phyloP scores from a whole-genome alignment of 2,888 invertebrate species.

The Caenorhabditis plicata region DNA sequence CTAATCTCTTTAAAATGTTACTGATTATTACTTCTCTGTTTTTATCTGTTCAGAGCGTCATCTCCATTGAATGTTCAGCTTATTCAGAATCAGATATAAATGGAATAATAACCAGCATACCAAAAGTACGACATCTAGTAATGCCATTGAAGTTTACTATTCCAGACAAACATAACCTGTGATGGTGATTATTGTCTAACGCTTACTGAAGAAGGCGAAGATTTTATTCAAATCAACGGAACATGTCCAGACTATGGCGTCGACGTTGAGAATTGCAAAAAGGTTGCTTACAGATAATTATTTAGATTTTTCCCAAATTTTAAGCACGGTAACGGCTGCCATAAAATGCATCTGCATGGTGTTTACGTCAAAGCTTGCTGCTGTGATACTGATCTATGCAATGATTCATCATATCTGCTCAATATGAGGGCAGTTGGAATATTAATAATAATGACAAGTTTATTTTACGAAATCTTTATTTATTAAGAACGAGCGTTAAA shows the following conservation, averaged over 20 bases:
- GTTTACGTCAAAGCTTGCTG: constrained; percentile 26
- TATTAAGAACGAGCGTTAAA: too few species aligned
- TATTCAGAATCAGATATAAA: constrained; percentile 11
- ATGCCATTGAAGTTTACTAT: neutral
- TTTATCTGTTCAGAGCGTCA: neutral
- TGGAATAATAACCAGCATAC: constrained; percentile 5
- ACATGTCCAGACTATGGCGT: constrained; percentile 15
- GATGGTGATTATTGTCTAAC: constrained; percentile 20
- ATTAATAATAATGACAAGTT: constrained; percentile 1
- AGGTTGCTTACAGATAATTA: neutral
- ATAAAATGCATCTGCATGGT: constrained; percentile 8
- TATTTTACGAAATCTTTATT: neutral
- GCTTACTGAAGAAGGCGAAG: constrained; percentile 14
- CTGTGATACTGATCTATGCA: constrained; percentile 17
- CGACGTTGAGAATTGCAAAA: constrained; percentile 11
- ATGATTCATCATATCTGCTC: neutral
- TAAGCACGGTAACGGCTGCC: constrained; percentile 12
- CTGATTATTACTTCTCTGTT: neutral
- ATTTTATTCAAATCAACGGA: constrained; percentile 21
- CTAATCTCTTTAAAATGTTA: neutral
- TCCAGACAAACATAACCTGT: constrained; percentile 8
- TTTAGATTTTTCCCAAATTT: neutral
- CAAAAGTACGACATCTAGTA: neutral
- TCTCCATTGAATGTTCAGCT: constrained; percentile 8
- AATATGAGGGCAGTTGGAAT: too few species aligned